Conservation (phyloP, 1,140 invertebrate genomes). For the Bombus polaris region DNA sequence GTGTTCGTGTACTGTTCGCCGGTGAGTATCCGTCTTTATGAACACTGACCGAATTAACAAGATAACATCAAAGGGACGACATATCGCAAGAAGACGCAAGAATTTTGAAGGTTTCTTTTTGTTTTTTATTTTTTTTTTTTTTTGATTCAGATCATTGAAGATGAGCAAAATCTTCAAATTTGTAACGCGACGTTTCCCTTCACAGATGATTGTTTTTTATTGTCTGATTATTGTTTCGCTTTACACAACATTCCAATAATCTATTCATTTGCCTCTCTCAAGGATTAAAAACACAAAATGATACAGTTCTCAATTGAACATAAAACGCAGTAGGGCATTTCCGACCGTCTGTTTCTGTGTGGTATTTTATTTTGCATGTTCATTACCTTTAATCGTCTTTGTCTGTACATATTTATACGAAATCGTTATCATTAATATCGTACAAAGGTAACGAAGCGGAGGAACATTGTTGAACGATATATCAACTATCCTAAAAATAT, state of each 20-base stretch:
- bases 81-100: not conserved
- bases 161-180: not conserved
- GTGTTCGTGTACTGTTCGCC: too few relatives aligned
- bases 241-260: not conserved
- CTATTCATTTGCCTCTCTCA: not conserved
- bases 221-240: conserved; percentile 22
- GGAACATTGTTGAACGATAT: conserved; percentile 30
- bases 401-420: not conserved
- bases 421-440: not conserved
- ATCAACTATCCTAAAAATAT: conserved; percentile 26
- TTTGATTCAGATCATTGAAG: not conserved
- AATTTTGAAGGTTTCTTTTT: not conserved
- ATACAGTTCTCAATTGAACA: not conserved
- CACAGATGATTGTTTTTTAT: conserved; percentile 12
- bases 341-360: not conserved
- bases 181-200: not conserved
- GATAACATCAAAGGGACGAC: not conserved
- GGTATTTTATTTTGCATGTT: not conserved
- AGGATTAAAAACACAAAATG: conserved; percentile 20
- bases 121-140: not conserved
- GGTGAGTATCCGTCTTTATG: too few relatives aligned
- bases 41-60: not conserved
- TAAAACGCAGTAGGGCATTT: not conserved
- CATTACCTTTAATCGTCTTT: not conserved
- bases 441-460: conserved; percentile 33